phyloP scores from a whole-genome alignment of 2,113 vertebrate species.

The Galeopterus variegatus region DNA sequence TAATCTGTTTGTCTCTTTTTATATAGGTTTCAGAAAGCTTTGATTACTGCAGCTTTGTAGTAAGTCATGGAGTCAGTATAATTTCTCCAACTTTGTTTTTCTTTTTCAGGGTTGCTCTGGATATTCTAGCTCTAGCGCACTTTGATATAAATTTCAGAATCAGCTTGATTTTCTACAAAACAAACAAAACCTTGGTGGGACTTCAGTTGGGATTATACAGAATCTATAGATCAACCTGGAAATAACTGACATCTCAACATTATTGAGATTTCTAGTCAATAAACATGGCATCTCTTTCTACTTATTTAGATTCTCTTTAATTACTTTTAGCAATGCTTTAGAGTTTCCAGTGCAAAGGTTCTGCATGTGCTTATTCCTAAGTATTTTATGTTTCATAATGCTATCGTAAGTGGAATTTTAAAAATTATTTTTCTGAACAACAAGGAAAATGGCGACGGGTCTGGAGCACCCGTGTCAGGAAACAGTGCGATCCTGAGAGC shows the following conservation, averaged over 20 bases:
- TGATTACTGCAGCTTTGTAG: not conserved
- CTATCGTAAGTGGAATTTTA: not conserved
- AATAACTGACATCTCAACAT: not conserved
- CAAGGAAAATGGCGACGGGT: no score
- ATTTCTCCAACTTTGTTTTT: not conserved
- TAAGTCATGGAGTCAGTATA: not conserved
- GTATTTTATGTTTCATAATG: not conserved
- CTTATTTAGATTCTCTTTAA: not conserved
- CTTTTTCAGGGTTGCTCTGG: not conserved
- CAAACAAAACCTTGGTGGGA: not conserved
- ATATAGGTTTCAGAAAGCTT: not conserved
- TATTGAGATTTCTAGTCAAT: not conserved
- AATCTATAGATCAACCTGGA: not conserved
- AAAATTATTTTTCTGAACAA: conserved; percentile 52
- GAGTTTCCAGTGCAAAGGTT: not conserved
- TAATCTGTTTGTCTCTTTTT: not conserved
- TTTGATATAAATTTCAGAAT: not conserved
- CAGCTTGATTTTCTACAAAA: not conserved
- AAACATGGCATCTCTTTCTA: not conserved
- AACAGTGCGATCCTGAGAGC: no score
- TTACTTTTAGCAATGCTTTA: not conserved
- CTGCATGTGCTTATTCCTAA: not conserved
- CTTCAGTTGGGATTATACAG: not conserved
- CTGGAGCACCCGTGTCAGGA: no score
- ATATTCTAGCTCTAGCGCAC: not conserved